These are phyloP conservation scores for Pungitius pungitius DNA, from an alignment of 2,113 vertebrate species.

Conservation along the genomic window DNA sequence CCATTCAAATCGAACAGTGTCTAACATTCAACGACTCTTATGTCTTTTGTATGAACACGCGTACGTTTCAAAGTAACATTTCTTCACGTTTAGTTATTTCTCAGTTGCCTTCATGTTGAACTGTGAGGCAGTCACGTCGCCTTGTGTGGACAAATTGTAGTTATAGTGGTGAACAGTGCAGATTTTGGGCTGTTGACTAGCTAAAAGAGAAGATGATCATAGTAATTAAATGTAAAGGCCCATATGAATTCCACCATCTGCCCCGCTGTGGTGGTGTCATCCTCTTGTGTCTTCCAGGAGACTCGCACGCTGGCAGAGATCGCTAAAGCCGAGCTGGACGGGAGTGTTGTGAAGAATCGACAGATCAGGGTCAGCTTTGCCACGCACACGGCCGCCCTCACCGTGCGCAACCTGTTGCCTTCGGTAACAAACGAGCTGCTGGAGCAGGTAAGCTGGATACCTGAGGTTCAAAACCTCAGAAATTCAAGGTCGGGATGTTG, in stretches of 20 bases:
- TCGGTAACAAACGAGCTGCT: conserved; percentile 96
- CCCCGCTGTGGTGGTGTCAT: not conserved
- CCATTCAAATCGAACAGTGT: not conserved
- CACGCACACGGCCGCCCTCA: conserved; percentile 90
- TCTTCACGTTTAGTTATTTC: not conserved
- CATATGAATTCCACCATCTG: not conserved
- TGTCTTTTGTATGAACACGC: not conserved
- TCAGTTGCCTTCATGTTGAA: not conserved
- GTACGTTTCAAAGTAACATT: not conserved
- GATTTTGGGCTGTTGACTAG: not conserved
- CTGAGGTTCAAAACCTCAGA: too few relatives aligned
- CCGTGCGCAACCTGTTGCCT: conserved; percentile 92
- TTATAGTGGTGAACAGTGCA: not conserved
- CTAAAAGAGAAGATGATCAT: not conserved
- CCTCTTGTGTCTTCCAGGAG: conserved; percentile 81
- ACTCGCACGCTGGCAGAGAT: conserved; percentile 95
- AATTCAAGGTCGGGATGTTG: not conserved
- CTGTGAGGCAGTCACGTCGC: not conserved
- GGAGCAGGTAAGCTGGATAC: conserved; percentile 84
- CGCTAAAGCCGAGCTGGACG: conserved; percentile 95
- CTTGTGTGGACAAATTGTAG: not conserved
- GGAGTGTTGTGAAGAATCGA: conserved; percentile 90
- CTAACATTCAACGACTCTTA: not conserved
- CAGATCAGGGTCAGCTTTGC: conserved; percentile 93
- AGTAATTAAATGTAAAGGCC: not conserved